phyloP scores from a whole-genome alignment of 2,113 vertebrate species.

The Eira barbara region DNA sequence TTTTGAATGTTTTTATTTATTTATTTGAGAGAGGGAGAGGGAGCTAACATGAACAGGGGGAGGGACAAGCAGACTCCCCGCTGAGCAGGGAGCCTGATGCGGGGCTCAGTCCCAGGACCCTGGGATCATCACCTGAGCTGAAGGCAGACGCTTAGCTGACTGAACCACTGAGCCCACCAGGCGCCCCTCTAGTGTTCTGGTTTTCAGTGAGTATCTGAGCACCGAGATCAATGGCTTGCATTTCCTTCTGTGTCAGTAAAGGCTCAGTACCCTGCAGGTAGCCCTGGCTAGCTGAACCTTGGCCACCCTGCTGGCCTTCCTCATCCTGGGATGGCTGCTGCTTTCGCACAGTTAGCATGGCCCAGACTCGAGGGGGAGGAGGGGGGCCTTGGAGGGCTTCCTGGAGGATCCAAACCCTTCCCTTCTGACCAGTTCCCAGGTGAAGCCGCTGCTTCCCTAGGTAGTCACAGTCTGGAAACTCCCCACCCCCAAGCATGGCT shows the following conservation, averaged over 20 bases:
- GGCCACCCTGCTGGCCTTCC: not conserved
- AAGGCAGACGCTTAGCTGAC: not conserved
- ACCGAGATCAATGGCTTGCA: fast-evolving
- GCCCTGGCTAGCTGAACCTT: not conserved
- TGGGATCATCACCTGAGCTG: not conserved
- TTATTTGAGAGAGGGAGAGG: not conserved
- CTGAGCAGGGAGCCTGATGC: not conserved
- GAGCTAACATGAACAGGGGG: not conserved
- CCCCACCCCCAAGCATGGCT: not conserved
- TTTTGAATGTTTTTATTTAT: not conserved
- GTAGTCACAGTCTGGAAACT: not conserved
- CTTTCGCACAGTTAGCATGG: not conserved
- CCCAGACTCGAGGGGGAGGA: not conserved
- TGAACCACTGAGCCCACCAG: not conserved
- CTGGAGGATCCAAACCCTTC: not conserved
- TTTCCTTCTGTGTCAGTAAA: not conserved
- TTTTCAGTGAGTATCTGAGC: not conserved
- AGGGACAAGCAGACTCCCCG: not conserved
- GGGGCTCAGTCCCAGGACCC: not conserved
- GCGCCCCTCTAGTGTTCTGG: not conserved
- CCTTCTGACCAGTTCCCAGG: not conserved
- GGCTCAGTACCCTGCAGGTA: not conserved
- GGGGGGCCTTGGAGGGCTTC: not conserved
- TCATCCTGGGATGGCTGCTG: not conserved
- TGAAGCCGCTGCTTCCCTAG: not conserved